Conservation (phyloP, 2,113 vertebrate genomes). For the Neodon shergylaensis region DNA sequence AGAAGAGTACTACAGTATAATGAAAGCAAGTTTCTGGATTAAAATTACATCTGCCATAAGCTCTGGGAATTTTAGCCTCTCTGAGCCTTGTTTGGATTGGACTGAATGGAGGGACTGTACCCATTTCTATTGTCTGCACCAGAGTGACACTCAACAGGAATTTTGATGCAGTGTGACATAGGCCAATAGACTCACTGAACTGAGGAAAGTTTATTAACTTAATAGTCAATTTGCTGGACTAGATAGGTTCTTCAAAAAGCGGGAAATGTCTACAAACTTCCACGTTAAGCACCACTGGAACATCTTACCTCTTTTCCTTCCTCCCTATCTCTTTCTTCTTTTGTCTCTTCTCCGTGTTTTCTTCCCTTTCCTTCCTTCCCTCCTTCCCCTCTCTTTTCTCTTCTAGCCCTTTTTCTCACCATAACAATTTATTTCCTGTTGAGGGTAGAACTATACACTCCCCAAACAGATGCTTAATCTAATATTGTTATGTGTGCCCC, state of each 20-base stretch:
- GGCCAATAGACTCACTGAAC: neutral
- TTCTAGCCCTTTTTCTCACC: neutral
- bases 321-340: neutral
- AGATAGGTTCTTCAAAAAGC: neutral
- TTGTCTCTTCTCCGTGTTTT: accelerated
- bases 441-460: neutral
- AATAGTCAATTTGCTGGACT: neutral
- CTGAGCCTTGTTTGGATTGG: neutral
- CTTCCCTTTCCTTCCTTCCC: neutral
- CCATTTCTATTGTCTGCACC: neutral
- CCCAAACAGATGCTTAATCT: neutral
- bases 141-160: neutral
- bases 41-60: neutral
- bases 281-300: neutral
- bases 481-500: neutral
- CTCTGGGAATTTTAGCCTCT: neutral
- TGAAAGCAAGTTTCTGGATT: neutral
- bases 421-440: neutral
- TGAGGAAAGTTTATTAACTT: neutral
- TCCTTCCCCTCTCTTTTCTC: no score
- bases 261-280: neutral
- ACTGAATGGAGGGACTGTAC: neutral
- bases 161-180: neutral
- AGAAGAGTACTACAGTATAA: neutral
- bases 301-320: neutral